Conservation (phyloP, 2,113 vertebrate species). For the Pteronura brasiliensis region DNA sequence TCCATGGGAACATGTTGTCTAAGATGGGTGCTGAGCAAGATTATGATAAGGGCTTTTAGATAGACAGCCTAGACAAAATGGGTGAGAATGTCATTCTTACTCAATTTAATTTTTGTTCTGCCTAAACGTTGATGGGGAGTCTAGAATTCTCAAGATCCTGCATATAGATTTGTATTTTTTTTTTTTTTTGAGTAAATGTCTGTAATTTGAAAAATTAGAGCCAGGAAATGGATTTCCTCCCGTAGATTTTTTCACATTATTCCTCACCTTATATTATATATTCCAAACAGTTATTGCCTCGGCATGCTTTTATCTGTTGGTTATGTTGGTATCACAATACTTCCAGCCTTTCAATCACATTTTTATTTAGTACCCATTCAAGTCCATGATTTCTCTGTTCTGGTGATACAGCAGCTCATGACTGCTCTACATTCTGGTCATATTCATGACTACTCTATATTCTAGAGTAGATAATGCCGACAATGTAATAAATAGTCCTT, state of each 20-base stretch:
- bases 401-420: not conserved
- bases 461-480: not conserved
- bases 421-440: not conserved
- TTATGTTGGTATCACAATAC: not conserved
- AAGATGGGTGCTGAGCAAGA: not conserved
- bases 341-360: not conserved
- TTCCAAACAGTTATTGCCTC: not conserved
- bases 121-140: not conserved
- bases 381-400: not conserved
- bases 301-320: not conserved
- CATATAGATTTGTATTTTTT: not conserved
- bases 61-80: not conserved
- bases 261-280: not conserved
- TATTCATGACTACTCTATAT: not conserved
- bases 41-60: not conserved
- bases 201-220: not conserved
- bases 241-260: not conserved
- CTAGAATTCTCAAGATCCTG: not conserved
- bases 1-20: not conserved
- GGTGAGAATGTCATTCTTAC: not conserved
- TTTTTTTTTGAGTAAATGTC: not conserved
- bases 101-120: not conserved
- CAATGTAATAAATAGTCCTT: not conserved
- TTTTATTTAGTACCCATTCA: slow-evolving; percentile 27
- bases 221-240: not conserved